Evolutionary conservation across 2,888 invertebrate genomes (phyloP).

Genomic region (Conus canariensis): DNA sequence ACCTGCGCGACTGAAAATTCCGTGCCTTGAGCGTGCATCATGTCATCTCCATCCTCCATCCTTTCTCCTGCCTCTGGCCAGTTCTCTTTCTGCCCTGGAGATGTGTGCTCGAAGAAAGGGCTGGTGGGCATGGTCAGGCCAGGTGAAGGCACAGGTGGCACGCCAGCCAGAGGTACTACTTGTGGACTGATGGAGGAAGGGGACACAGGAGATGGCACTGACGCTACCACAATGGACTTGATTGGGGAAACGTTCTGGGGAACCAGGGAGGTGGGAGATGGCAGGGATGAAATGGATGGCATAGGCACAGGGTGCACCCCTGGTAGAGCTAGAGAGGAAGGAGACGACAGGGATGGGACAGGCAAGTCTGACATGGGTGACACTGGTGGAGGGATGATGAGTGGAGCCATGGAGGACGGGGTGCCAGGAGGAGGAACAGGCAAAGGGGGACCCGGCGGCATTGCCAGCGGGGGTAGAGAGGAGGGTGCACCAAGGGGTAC

Average conservation of each 20-base stretch:
- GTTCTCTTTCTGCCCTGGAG: slow-evolving; percentile 57
- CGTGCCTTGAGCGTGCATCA: slow-evolving; percentile 23
- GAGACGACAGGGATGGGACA: background rate
- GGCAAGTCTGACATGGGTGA: background rate
- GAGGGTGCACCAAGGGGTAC: background rate
- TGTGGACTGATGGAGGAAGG: slow-evolving; percentile 45
- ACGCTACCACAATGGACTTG: background rate
- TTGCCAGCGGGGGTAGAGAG: background rate
- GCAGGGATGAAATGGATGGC: background rate
- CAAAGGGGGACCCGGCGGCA: background rate
- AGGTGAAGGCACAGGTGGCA: slow-evolving; percentile 35
- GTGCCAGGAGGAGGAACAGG: background rate
- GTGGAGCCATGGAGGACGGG: background rate
- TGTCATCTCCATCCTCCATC: slow-evolving; percentile 24
- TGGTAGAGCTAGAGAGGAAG: background rate
- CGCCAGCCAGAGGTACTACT: slow-evolving; percentile 22
- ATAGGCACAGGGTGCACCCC: background rate
- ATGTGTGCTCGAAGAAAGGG: slow-evolving; percentile 49
- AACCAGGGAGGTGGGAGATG: background rate
- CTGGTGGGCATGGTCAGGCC: slow-evolving; percentile 35
- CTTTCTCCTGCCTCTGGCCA: slow-evolving; percentile 49
- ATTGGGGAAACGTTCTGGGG: background rate
- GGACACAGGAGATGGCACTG: slow-evolving; percentile 40
- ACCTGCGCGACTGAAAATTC: slow-evolving; percentile 32
- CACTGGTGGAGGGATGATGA: background rate